Conservation (phyloP, 37 sponge, comb jelly and placozoan species). For the Chondrilla cf. caribensis region DNA sequence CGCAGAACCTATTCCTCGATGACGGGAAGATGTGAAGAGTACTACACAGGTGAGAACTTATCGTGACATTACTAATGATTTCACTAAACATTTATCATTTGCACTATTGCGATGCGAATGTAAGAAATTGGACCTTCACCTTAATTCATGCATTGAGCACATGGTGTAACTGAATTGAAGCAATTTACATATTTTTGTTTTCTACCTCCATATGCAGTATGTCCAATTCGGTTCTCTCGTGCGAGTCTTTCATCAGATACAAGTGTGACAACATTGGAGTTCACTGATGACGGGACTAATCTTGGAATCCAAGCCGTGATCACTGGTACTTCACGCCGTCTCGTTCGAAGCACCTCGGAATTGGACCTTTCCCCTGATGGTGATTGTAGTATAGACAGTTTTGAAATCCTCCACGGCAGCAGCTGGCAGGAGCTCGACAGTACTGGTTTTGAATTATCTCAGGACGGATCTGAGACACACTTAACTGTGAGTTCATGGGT, state of each 20-base stretch:
- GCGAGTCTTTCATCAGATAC: not conserved
- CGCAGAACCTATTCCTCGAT: slow-evolving; percentile 9
- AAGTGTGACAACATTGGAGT: slow-evolving; percentile 22
- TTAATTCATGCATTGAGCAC: no score
- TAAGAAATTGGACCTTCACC: no score
- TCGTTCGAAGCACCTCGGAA: not conserved
- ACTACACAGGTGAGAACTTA: slow-evolving; percentile 11
- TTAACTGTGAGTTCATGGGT: not conserved
- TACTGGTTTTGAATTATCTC: slow-evolving; percentile 7
- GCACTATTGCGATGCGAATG: no score
- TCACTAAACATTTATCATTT: no score
- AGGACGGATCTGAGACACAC: not conserved
- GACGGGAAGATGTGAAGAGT: slow-evolving; percentile 20
- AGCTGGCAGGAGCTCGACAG: not conserved
- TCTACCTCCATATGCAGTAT: not conserved
- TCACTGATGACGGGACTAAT: slow-evolving; percentile 15
- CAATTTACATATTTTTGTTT: no score
- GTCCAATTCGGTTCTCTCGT: slow-evolving; percentile 21
- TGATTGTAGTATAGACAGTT: not conserved
- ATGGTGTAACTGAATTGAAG: no score
- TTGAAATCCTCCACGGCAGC: slow-evolving; percentile 4
- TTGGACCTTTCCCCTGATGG: slow-evolving; percentile 12
- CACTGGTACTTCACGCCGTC: not conserved
- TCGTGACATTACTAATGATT: no score
- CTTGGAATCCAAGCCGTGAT: slow-evolving; percentile 2